Conservation (phyloP, 2,113 vertebrate genomes). For the Apaloderma vittatum region DNA sequence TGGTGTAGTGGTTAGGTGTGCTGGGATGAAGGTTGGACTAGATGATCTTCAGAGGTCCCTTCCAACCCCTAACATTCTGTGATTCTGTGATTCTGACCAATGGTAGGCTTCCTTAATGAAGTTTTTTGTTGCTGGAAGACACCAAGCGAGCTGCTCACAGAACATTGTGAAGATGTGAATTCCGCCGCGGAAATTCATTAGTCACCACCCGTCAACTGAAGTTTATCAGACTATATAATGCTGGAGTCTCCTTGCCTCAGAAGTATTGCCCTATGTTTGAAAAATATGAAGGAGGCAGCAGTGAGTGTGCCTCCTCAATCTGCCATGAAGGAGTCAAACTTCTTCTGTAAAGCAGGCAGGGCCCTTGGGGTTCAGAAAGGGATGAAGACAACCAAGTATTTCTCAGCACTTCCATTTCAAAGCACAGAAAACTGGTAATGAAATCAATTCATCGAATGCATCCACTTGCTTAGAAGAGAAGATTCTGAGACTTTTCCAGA, state of each 20-base stretch:
- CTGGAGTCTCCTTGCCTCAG: background rate
- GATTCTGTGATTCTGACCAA: too few relatives aligned
- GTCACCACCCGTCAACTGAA: background rate
- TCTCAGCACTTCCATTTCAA: background rate
- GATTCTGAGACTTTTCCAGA: background rate
- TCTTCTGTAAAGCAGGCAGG: background rate
- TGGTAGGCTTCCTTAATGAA: background rate
- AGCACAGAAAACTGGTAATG: background rate
- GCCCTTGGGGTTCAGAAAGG: background rate
- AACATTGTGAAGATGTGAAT: background rate
- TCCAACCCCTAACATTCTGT: too few relatives aligned
- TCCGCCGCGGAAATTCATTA: background rate
- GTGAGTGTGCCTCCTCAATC: background rate
- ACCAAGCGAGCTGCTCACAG: background rate
- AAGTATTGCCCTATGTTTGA: background rate
- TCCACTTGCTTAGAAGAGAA: background rate
- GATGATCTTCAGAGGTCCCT: too few relatives aligned
- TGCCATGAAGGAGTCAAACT: background rate
- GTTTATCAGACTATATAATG: background rate
- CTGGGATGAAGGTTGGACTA: too few relatives aligned
- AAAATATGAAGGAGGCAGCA: background rate
- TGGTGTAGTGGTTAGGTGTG: too few relatives aligned
- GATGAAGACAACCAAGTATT: background rate
- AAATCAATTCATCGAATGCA: background rate
- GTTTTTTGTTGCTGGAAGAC: background rate